These are phyloP conservation scores for Psilopsiagon aymara DNA, from an alignment of 2,113 vertebrate species.

Conservation along the genomic window DNA sequence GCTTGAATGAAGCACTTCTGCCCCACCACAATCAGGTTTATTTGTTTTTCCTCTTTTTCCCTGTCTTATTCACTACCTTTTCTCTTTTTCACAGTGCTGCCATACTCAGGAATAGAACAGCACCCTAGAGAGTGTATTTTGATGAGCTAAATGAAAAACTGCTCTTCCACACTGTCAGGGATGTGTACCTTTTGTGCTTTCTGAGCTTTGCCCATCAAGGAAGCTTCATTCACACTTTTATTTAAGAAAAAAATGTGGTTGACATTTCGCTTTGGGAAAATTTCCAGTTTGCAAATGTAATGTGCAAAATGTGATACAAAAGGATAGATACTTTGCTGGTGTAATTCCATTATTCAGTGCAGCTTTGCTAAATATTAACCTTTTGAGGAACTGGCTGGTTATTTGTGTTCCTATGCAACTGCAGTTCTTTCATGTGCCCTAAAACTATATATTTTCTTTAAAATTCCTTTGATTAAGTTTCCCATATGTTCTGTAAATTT, in stretches of 20 bases:
- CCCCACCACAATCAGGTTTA: neutral
- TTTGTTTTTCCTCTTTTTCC: constrained; percentile 17
- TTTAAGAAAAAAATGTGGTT: neutral
- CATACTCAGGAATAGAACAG: constrained; percentile 14
- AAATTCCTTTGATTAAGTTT: neutral
- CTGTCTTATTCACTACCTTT: constrained; percentile 12
- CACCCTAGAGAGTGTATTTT: constrained; percentile 1
- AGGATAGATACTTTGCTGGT: neutral
- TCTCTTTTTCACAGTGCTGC: constrained; percentile 25
- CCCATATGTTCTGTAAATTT: neutral
- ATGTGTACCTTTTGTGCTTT: neutral
- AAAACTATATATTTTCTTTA: neutral
- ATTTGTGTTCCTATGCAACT: neutral
- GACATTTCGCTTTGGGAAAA: neutral
- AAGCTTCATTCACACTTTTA: constrained; percentile 9
- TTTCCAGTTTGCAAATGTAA: neutral
- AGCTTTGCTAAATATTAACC: neutral
- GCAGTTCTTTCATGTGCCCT: neutral
- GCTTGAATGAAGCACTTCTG: neutral
- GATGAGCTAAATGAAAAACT: constrained; percentile 25
- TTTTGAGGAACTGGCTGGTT: neutral
- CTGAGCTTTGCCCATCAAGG: constrained; percentile 35
- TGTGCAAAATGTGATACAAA: neutral
- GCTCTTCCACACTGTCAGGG: neutral
- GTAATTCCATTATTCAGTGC: neutral